These are phyloP conservation scores for Zeuzera pyrina DNA, from an alignment of 2,888 invertebrate genomes.

Conservation along the genomic window DNA sequence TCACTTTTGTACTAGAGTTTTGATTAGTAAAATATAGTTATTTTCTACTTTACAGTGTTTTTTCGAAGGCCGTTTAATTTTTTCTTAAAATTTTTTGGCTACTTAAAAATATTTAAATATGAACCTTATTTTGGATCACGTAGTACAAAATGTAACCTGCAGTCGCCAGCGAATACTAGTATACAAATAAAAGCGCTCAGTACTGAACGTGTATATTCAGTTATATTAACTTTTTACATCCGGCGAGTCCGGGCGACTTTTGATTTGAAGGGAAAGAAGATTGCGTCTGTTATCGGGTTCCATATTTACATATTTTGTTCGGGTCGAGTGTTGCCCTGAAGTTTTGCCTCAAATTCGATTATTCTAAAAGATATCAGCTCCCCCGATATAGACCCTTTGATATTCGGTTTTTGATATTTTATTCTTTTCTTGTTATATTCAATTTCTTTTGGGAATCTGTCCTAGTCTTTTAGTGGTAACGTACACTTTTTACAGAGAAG, in stretches of 20 bases:
- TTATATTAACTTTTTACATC: conserved; percentile 1
- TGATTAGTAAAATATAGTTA: no score
- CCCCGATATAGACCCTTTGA: conserved; percentile 31
- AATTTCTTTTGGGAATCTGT: conserved; percentile 10
- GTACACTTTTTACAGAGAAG: no score
- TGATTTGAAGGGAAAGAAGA: conserved; percentile 23
- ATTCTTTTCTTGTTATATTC: conserved; percentile 30
- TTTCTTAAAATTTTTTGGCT: no score
- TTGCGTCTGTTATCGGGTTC: conserved; percentile 31
- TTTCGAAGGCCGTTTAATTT: no score
- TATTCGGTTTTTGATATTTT: conserved; percentile 43
- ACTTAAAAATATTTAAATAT: no score
- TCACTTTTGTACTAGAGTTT: no score
- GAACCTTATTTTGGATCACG: no score
- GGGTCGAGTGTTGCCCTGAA: conserved; percentile 18
- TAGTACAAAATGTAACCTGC: no score
- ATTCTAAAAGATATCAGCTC: conserved; percentile 35
- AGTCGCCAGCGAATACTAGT: no score
- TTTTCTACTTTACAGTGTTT: no score
- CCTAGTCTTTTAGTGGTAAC: background rate
- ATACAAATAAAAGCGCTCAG: no score
- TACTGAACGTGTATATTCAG: no score
- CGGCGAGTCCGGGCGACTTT: conserved; percentile 14
- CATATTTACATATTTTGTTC: conserved; percentile 38
- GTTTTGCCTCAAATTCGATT: conserved; percentile 40